phyloP scores from a whole-genome alignment of 2,113 vertebrate genomes.

The Lucifuga dentata region DNA sequence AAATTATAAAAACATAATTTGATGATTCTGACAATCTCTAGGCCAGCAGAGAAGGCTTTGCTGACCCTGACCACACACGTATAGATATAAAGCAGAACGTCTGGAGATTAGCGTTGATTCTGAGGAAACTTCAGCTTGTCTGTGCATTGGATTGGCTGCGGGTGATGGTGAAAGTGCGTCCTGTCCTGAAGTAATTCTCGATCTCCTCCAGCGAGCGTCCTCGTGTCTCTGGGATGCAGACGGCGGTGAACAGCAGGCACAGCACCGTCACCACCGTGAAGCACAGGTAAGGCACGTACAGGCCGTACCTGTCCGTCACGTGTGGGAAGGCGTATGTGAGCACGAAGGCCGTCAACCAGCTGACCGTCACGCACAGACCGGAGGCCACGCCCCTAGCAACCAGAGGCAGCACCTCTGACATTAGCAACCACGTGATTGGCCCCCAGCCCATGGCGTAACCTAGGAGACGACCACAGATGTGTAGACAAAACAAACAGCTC shows the following conservation, averaged over 20 bases:
- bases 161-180: slow-evolving; percentile 76
- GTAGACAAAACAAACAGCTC: background rate
- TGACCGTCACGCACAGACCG: slow-evolving; percentile 90
- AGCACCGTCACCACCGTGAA: slow-evolving; percentile 85
- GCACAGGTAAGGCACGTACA: slow-evolving; percentile 89
- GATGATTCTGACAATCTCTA: no score
- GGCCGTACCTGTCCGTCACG: slow-evolving; percentile 86
- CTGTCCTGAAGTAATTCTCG: slow-evolving; percentile 90
- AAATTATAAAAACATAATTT: no score
- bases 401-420: slow-evolving; percentile 94
- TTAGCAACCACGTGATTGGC: slow-evolving; percentile 96
- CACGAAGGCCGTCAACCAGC: slow-evolving; percentile 93
- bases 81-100: no score
- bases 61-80: no score
- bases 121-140: no score
- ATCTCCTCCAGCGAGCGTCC: slow-evolving; percentile 94
- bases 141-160: background rate
- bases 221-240: slow-evolving; percentile 92
- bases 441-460: slow-evolving; percentile 98
- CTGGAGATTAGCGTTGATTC: no score
- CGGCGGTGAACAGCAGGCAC: slow-evolving; percentile 89
- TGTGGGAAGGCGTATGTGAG: slow-evolving; percentile 88
- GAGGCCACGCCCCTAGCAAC: slow-evolving; percentile 90
- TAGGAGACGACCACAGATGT: slow-evolving; percentile 61
- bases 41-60: no score